A percentile compares a stretch with the other conserved stretches of the same genome.
Conservation (phyloP, 2,113 vertebrate species). For the Trinectes maculatus region DNA sequence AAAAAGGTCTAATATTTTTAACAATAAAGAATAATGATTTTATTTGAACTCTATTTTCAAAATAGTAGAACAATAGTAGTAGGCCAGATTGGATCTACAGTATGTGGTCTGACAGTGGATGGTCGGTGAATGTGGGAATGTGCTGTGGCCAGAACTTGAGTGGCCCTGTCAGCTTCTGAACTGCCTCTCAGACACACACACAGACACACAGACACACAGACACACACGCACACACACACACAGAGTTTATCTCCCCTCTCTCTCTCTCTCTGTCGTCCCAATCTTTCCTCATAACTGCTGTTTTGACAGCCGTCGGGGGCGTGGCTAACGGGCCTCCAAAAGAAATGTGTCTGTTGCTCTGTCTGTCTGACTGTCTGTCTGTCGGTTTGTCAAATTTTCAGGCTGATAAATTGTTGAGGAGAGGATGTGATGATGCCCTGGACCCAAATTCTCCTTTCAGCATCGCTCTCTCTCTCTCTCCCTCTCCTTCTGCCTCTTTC, state of each 20-base stretch:
- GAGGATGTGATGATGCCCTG: constrained; percentile 51
- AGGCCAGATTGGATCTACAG: too few species aligned
- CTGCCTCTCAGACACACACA: too few species aligned
- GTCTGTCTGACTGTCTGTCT: constrained; percentile 67
- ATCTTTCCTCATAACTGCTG: constrained; percentile 64
- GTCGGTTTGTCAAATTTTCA: constrained; percentile 70
- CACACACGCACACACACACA: constrained; percentile 56
- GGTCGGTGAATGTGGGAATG: too few species aligned
- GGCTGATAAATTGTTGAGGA: constrained; percentile 71
- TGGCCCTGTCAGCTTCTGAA: constrained; percentile 87
- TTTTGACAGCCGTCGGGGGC: constrained; percentile 74
- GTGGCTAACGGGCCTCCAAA: constrained; percentile 54
- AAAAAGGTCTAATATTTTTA: too few species aligned
- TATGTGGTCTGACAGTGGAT: too few species aligned
- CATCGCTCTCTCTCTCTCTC: constrained; percentile 33
- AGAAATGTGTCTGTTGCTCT: constrained; percentile 66
- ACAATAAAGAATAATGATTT: too few species aligned
- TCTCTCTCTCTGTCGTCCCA: constrained; percentile 4
- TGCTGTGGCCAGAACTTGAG: not conserved
- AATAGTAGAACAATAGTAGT: too few species aligned
- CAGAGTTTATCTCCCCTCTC: not conserved
- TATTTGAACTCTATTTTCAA: too few species aligned
- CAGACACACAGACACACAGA: too few species aligned
- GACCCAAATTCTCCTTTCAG: constrained; percentile 60
- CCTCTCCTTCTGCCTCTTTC: constrained; percentile 24